Conservation (phyloP, 2,113 vertebrate species). For the Prionailurus bengalensis region DNA sequence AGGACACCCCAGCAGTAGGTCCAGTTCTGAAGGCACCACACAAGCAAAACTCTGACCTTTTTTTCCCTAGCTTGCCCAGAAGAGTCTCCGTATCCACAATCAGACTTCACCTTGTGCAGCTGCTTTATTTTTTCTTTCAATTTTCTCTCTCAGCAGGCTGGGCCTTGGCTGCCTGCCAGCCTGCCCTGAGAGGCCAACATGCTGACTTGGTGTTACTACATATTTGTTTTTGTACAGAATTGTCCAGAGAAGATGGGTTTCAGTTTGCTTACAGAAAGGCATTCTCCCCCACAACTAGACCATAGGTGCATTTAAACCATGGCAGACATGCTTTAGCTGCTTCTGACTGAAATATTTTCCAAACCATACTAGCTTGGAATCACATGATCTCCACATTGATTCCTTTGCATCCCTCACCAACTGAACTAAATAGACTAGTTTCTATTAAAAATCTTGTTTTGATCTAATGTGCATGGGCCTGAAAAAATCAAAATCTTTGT, state of each 20-base stretch:
- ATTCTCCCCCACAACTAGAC: background rate
- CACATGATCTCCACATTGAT: background rate
- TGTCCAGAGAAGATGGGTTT: slow-evolving; percentile 37
- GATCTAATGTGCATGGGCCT: background rate
- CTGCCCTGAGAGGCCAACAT: background rate
- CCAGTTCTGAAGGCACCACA: background rate
- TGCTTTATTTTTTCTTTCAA: slow-evolving; percentile 51
- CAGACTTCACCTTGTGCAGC: slow-evolving; percentile 26
- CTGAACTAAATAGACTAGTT: background rate
- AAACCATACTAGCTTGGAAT: background rate
- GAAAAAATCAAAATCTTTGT: background rate
- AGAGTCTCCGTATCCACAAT: background rate
- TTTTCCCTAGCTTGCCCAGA: background rate
- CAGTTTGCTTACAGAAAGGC: slow-evolving; percentile 23
- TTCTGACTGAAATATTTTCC: background rate
- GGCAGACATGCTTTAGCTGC: background rate
- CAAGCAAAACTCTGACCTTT: slow-evolving; percentile 35
- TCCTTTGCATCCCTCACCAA: background rate
- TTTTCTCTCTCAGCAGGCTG: slow-evolving; percentile 72
- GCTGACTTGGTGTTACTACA: slow-evolving; percentile 11
- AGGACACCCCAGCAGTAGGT: background rate
- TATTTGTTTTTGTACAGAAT: background rate
- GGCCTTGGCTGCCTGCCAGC: slow-evolving; percentile 64
- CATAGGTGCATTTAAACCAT: background rate
- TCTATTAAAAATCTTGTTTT: slow-evolving; percentile 28